Evolutionary conservation across 2,888 invertebrate species (phyloP), one percentile per base, ranked within the genome.

Genomic region (Ectemnius continuus): DNA sequence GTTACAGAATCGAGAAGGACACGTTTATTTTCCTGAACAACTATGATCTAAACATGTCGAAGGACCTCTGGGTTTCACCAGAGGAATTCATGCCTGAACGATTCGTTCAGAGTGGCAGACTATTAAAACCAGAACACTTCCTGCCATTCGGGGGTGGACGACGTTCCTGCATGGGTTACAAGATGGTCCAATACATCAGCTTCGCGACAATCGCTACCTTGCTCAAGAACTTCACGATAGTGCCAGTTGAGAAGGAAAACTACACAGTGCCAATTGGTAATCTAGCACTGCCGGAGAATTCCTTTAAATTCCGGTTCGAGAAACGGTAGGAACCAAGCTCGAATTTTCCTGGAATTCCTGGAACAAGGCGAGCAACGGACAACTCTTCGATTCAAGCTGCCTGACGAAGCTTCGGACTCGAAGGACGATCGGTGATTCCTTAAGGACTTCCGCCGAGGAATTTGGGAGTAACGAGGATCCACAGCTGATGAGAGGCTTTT

Each of bases 141-240:
- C 88, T 94, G 20, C 95, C 95, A 0, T 95, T 94, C 87, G 94
- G 94, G 0, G 93, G 93, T 4, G 95, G 94, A 0, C 91, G 93
- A 75, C 90, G 94, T 52, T 93, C 94, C 46, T 95, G 95, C 87
- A 93, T 95, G 93, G 95, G 95, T 0, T 94, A 94, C 89, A 94
- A 94, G 85, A 91, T 95, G 91, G 94, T 94, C 0, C 93, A 94
- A 79, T 91, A 93, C 63, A 86, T 94, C 8, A 92, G 93, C 66
- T 93, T 94, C 82, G 91, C 93, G 2, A 91, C 92, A 3, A 76
- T 94, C 13, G 92, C 93, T 3, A 92, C 92, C 18, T 80, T 94
- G 18, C 85, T 94, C 69, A 93, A 93, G 85, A 91, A 92, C 74
- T 94, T 91, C 84, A 91, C 91, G 58, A 90, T 94, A 52, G 67